phyloP scores from a whole-genome alignment of 2,797 vertebrate species.

The Silurus lanzhouensis region DNA sequence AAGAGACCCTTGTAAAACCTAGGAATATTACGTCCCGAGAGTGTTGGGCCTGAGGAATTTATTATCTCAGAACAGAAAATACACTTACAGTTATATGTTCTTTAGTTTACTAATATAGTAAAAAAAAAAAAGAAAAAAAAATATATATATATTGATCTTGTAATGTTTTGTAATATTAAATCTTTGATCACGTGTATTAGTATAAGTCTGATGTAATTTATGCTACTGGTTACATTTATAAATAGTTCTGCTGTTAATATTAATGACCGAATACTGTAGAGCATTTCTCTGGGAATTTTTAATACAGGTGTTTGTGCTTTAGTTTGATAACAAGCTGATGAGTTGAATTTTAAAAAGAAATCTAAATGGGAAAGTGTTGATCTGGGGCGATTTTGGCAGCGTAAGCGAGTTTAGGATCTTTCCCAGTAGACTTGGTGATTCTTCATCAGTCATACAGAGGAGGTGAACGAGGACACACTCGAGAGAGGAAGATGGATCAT shows the following conservation, averaged over 20 bases:
- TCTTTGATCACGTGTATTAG: background rate
- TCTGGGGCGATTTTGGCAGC: background rate
- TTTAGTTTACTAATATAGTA: background rate
- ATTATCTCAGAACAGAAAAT: background rate
- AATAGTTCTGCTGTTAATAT: background rate
- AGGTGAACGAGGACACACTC: conserved; percentile 24
- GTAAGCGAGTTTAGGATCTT: background rate
- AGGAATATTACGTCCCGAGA: background rate
- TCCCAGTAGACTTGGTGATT: conserved; percentile 20
- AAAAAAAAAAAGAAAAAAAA: background rate
- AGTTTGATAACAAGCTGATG: background rate
- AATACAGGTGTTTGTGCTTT: background rate
- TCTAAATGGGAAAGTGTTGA: background rate
- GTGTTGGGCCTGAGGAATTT: background rate
- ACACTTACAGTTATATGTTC: background rate
- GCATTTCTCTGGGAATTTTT: background rate
- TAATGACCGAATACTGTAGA: background rate
- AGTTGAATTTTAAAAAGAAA: background rate
- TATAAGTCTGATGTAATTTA: background rate
- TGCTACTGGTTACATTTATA: background rate
- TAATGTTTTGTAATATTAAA: background rate
- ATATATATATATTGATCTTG: background rate
- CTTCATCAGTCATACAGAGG: conserved; percentile 6
- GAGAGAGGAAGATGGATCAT: conserved; percentile 17
- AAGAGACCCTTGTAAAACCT: background rate